Base-by-base conservation (phyloP, 2,888 invertebrate species). In the Cordilura impudica region DNA sequence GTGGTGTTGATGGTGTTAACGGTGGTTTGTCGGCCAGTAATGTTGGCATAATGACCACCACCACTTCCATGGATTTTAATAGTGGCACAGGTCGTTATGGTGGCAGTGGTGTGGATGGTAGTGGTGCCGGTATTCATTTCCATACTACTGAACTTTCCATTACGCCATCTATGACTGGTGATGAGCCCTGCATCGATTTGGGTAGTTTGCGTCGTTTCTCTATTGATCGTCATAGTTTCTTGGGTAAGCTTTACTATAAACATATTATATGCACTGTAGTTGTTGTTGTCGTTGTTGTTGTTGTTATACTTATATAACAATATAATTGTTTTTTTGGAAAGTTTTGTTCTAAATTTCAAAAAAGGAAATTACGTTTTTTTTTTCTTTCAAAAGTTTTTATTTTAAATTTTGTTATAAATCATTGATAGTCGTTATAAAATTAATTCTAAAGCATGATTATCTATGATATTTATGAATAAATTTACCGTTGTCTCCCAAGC, bases 201-300 rank as follows among this genome's bases (percentile, higher is more conserved):
- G 88, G 89, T 82, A 89, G 89, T 82, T 82, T 89, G 76, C 86
- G 88, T 70, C 88, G 88, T 83, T 89, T 89, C 82, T 89, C 88
- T 61, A 89, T 89, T 83, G 89, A 89, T 87, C 88, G 89, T 54
- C 89, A 88, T 81, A 89, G 89, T 85, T 89, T 89, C 84, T 86
- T 88, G 75, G 89, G 89, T 89, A 89, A 89, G 89, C 81, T 53
- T 70, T n/a, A n/a, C n/a, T n/a, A n/a, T n/a, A n/a, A n/a, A 26
- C 54, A 39, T 43, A 60, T 39, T 60, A n/a, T 4, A 12, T 39
- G 35, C 35, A 39, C 35, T 39, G n/a, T n/a, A 45, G 6, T 54
- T 54, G 10, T 31, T 45, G n/a, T 39, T 12, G n/a, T 39, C 4
- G n/a, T 39, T 12, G n/a, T n/a, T n/a, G 35, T 39, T 39, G n/a